phyloP scores from a whole-genome alignment of 2,888 invertebrate species.

The Tuta absoluta region DNA sequence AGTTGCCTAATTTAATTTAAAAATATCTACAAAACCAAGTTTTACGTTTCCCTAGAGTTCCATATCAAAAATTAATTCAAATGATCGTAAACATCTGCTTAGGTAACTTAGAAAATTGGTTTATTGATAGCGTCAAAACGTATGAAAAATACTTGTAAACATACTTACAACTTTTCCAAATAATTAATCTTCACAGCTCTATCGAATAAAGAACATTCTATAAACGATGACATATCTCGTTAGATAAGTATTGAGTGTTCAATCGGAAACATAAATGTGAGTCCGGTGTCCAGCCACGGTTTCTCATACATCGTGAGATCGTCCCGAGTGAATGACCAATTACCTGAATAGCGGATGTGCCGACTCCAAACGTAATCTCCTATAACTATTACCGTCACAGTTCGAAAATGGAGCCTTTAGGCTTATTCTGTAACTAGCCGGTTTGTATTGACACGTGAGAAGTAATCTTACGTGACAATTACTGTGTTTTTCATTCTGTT shows the following conservation, averaged over 20 bases:
- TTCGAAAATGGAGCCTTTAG: constrained; percentile 18
- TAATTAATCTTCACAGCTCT: too few relatives aligned
- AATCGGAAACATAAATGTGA: constrained; percentile 44
- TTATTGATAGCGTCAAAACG: too few relatives aligned
- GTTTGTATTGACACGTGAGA: not conserved
- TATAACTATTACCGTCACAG: constrained; percentile 53
- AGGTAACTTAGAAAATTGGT: too few relatives aligned
- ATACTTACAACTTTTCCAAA: not conserved
- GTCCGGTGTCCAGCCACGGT: constrained; percentile 37
- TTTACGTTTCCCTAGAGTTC: too few relatives aligned
- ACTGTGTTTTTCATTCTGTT: not conserved
- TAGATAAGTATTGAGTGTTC: constrained; percentile 34
- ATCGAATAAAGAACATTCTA: not conserved
- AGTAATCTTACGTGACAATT: not conserved
- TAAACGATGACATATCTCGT: constrained; percentile 6
- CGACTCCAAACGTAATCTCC: constrained; percentile 65
- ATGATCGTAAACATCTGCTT: too few relatives aligned
- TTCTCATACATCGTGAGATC: constrained; percentile 59
- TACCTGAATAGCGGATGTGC: constrained; percentile 60
- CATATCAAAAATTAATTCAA: too few relatives aligned
- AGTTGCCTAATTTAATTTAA: too few relatives aligned
- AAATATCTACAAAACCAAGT: too few relatives aligned
- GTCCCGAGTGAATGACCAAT: constrained; percentile 61
- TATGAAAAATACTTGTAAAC: too few relatives aligned
- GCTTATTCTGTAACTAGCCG: constrained; percentile 5